These are phyloP conservation scores for Scopus umbretta DNA, from an alignment of 2,113 vertebrate genomes.

Conservation along the genomic window DNA sequence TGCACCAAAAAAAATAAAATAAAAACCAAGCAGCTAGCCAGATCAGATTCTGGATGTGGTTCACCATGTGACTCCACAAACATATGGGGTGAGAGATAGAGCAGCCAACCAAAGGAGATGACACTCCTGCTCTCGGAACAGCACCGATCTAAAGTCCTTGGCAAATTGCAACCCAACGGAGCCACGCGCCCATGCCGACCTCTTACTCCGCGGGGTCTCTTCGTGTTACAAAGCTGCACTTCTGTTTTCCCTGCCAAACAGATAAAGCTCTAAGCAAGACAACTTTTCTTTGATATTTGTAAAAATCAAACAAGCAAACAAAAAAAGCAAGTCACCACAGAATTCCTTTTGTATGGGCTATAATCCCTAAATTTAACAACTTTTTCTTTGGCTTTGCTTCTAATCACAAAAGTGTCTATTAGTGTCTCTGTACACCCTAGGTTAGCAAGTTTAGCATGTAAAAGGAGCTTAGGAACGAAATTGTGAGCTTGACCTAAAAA, in stretches of 20 bases:
- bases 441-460: neutral
- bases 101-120: neutral
- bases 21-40: neutral
- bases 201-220: neutral
- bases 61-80: neutral
- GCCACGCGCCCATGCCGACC: neutral
- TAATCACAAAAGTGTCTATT: neutral
- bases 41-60: neutral
- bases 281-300: neutral
- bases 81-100: slow-evolving; percentile 22
- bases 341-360: neutral
- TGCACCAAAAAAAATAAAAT: neutral
- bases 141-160: neutral
- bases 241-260: neutral
- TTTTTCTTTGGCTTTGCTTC: neutral
- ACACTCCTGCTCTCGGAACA: neutral
- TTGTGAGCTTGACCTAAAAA: neutral
- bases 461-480: neutral
- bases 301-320: neutral
- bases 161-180: neutral
- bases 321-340: fast-evolving
- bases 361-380: neutral
- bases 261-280: neutral
- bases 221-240: neutral
- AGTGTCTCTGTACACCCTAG: neutral